Evolutionary conservation across 1,140 invertebrate species (phyloP), one percentile per base, ranked within the genome.

Genomic region (Neodiprion pinetum): DNA sequence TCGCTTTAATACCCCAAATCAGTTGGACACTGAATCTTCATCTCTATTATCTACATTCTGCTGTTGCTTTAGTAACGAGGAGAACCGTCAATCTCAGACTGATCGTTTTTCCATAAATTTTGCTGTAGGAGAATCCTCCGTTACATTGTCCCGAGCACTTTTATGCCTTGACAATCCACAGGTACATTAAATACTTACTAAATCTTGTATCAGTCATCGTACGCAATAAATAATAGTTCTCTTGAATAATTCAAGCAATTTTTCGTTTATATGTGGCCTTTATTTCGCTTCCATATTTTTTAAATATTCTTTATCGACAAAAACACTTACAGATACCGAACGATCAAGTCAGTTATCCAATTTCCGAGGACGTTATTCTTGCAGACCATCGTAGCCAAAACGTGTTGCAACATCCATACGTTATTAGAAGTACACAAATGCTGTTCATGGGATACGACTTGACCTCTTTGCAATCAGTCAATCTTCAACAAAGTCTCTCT

Each of bases 371-470:
- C 11, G n/a, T 61, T 61, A 61, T 61, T n/a, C 53, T 61, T n/a
- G 11, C 53, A 11, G 53, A 61, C 11, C 53, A 61, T 61, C 53
- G 53, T 61, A 61, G 53, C n/a, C 53, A 61, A n/a, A 61, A 61
- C n/a, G 53, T 61, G 8, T 61, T 61, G 53, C 11, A 11, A n/a
- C 11, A 12, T 12, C 53, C 53, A n/a, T 12, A n/a, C 53, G 53
- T 61, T 61, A 12, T 61, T n/a, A 61, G n/a, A 61, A 61, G 53
- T n/a, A 61, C 53, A n/a, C 53, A 61, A n/a, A 61, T 61, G 53
- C 11, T 61, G 53, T 61, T 12, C 53, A 11, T 61, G 53, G 53
- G 53, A 11, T 61, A 61, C 53, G 53, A 61, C 53, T 11, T 61
- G 11, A 11, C 53, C 11, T 61, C 53, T 61, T 61, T n/a, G 11